These are phyloP conservation scores for Vespertilio murinus DNA, from an alignment of 2,797 vertebrate species.

Conservation along the genomic window DNA sequence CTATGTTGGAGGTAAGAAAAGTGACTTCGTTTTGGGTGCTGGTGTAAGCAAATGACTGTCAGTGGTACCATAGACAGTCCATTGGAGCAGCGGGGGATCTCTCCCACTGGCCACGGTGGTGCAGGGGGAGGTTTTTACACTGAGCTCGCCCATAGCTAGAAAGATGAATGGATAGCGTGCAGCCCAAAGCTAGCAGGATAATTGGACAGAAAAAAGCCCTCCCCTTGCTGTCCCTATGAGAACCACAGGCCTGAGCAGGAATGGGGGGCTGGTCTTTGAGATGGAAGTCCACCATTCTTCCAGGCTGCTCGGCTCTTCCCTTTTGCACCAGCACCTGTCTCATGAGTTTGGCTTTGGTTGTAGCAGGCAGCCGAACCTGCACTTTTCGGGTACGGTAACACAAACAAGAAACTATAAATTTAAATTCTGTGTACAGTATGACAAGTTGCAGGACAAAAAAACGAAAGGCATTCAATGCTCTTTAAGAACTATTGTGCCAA, in stretches of 20 bases:
- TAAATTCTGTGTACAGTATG: constrained; percentile 1
- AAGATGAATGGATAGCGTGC: neutral
- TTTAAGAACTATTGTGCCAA: neutral
- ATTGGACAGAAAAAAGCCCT: neutral
- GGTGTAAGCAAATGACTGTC: neutral
- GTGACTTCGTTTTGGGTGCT: neutral
- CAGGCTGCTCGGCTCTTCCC: neutral
- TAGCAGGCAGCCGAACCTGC: neutral
- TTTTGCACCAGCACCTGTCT: neutral
- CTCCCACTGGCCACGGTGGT: neutral
- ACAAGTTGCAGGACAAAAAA: constrained; percentile 4
- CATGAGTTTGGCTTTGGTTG: neutral
- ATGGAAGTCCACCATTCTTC: neutral
- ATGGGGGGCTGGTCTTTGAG: neutral
- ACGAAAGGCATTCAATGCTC: neutral
- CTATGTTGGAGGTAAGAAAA: neutral
- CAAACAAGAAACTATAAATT: neutral
- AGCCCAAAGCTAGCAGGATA: neutral
- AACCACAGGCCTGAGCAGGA: neutral
- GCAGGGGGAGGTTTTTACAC: neutral
- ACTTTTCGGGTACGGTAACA: neutral
- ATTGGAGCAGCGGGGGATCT: neutral
- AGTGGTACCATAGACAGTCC: neutral
- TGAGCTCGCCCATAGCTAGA: neutral
- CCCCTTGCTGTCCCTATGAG: neutral